phyloP scores from a whole-genome alignment of 2,888 invertebrate genomes.

The Dasysyrphus tricinctus region DNA sequence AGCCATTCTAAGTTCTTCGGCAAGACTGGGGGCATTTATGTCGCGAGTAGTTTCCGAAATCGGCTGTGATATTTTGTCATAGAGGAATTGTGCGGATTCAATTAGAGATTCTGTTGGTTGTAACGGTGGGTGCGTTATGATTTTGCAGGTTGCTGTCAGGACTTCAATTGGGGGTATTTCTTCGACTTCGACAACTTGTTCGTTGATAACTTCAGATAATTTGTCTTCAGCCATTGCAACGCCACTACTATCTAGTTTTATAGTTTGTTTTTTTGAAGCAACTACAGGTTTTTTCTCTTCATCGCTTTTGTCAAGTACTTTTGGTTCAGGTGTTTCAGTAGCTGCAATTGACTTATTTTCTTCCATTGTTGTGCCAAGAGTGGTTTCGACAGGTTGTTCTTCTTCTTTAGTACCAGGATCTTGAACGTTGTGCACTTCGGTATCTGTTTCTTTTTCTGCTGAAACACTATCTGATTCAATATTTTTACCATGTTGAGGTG shows the following conservation, averaged over 20 bases:
- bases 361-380: not conserved
- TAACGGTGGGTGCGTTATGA: constrained; percentile 36
- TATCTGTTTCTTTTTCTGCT: not conserved
- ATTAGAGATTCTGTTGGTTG: constrained; percentile 50
- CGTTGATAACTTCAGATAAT: constrained; percentile 40
- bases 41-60: constrained; percentile 30
- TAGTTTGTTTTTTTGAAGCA: not conserved
- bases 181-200: constrained; percentile 7
- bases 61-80: constrained; percentile 59
- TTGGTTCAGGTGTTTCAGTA: not conserved
- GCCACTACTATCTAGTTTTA: not conserved
- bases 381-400: not conserved
- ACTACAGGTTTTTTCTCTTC: not conserved
- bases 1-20: constrained; percentile 63
- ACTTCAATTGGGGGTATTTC: constrained; percentile 24
- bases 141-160: constrained; percentile 36
- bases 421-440: not conserved
- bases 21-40: constrained; percentile 42
- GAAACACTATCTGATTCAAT: not conserved
- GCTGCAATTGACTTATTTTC: no score
- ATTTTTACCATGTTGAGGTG: no score
- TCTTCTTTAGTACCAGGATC: not conserved
- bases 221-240: constrained; percentile 29
- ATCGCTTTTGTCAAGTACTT: no score
- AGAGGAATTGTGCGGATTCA: constrained; percentile 58